phyloP scores from a whole-genome alignment of 2,113 vertebrate genomes.

The Hyperoodon ampullatus region DNA sequence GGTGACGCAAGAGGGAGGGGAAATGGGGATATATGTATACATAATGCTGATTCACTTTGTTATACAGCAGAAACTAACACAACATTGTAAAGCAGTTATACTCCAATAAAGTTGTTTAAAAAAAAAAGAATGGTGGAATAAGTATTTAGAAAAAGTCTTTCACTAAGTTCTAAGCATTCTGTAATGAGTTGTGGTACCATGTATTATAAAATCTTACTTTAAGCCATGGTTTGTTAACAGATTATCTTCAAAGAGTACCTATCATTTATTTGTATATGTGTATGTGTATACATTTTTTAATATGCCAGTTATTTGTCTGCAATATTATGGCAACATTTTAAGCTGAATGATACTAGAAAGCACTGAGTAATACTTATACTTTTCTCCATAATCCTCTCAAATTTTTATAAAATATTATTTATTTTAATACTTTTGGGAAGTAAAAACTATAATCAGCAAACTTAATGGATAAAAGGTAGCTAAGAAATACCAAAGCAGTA shows the following conservation, averaged over 20 bases:
- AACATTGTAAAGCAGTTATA: too few relatives aligned
- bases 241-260: neutral
- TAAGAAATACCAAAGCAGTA: neutral
- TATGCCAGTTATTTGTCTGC: neutral
- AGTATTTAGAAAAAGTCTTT: constrained; percentile 19
- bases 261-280: neutral
- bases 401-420: constrained; percentile 27
- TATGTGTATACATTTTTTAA: neutral
- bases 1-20: too few relatives aligned
- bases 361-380: constrained; percentile 18
- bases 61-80: too few relatives aligned
- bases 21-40: too few relatives aligned
- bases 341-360: constrained; percentile 1
- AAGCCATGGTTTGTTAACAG: neutral
- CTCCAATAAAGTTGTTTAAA: too few relatives aligned
- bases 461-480: neutral
- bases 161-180: neutral
- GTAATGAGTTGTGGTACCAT: neutral
- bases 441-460: constrained; percentile 35
- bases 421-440: neutral
- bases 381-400: constrained; percentile 40
- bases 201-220: neutral
- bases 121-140: neutral
- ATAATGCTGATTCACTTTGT: too few relatives aligned
- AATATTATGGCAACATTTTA: neutral